Conservation (phyloP, 2,888 invertebrate genomes). For the Gari tellinella region DNA sequence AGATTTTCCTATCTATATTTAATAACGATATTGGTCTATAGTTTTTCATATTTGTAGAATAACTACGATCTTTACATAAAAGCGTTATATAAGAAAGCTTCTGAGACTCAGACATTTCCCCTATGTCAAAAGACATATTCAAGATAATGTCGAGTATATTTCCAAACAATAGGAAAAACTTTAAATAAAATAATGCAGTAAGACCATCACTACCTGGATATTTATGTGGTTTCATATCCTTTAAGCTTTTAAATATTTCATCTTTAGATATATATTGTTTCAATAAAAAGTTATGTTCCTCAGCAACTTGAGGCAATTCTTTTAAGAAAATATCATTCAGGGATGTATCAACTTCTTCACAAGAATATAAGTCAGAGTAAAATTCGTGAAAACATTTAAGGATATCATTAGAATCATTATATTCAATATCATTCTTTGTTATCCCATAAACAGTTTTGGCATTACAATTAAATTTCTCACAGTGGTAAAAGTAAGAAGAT, state of each 20-base stretch:
- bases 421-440: too few species aligned
- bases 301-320: too few species aligned
- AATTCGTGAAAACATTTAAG: too few species aligned
- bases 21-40: constrained; percentile 63
- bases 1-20: constrained; percentile 61
- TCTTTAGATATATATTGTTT: too few species aligned
- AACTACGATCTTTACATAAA: constrained; percentile 54
- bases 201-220: constrained; percentile 41
- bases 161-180: constrained; percentile 35
- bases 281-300: too few species aligned
- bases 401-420: too few species aligned
- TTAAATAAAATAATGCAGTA: constrained; percentile 21
- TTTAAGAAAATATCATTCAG: too few species aligned
- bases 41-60: constrained; percentile 46
- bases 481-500: not conserved
- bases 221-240: constrained; percentile 13
- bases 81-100: constrained; percentile 40
- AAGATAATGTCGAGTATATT: constrained; percentile 19
- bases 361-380: too few species aligned
- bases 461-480: too few species aligned
- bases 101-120: constrained; percentile 34
- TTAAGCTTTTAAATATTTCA: too few species aligned
- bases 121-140: constrained; percentile 9
- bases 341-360: too few species aligned
- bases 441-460: too few species aligned